Evolutionary conservation across 2,113 vertebrate genomes (phyloP).

Genomic region (Raja brachyura): DNA sequence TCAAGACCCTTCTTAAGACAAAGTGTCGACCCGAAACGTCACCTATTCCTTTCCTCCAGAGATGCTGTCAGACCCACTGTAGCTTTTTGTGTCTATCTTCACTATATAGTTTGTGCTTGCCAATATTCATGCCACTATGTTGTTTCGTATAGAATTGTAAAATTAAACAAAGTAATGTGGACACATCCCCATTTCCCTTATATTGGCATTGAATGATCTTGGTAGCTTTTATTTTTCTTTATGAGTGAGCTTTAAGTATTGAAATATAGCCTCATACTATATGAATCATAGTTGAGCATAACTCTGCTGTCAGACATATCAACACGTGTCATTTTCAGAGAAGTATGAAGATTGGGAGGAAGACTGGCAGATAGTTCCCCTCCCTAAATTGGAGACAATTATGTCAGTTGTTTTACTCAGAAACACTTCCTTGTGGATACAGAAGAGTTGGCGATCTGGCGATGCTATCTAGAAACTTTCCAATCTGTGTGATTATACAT

Average conservation of each 20-base stretch:
- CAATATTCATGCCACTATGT: background rate
- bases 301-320: background rate
- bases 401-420: background rate
- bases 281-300: background rate
- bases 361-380: too few species aligned
- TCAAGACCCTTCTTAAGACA: too few species aligned
- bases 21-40: too few species aligned
- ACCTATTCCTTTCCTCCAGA: too few species aligned
- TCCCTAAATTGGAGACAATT: background rate
- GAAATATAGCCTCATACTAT: background rate
- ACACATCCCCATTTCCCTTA: background rate
- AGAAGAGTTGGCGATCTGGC: background rate
- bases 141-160: background rate
- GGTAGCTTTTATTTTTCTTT: background rate
- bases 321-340: background rate
- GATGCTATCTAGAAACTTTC: background rate
- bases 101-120: background rate
- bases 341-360: background rate
- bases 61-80: too few species aligned
- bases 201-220: background rate
- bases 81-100: too few species aligned
- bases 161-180: background rate
- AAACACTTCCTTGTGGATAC: background rate
- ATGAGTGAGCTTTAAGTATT: background rate
- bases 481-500: background rate